phyloP scores from a whole-genome alignment of 1,140 invertebrate species.

The Aricia agestis region DNA sequence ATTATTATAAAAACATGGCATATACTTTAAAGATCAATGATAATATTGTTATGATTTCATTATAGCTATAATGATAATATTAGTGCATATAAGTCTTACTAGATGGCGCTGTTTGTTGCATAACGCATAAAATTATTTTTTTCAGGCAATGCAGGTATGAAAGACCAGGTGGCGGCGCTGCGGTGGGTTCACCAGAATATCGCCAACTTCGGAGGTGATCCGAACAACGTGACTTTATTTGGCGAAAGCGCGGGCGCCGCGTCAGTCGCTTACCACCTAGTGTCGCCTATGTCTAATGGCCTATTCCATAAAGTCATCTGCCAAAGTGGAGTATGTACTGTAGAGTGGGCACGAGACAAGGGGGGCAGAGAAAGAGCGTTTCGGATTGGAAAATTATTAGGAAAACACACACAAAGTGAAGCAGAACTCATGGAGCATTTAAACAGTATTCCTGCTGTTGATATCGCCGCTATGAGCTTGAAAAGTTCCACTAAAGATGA shows the following conservation, averaged over 20 bases:
- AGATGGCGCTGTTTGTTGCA: not conserved
- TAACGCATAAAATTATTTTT: not conserved
- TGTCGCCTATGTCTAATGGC: slow-evolving; percentile 79
- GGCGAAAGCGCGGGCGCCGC: slow-evolving; percentile 84
- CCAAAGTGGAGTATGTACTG: slow-evolving; percentile 80
- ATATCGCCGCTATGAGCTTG: slow-evolving; percentile 35
- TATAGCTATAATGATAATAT: too few species aligned
- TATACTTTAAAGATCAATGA: too few species aligned
- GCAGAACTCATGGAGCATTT: slow-evolving; percentile 65
- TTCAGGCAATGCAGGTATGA: slow-evolving; percentile 79
- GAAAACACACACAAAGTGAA: slow-evolving; percentile 58
- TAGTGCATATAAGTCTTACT: too few species aligned
- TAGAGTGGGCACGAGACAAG: slow-evolving; percentile 81
- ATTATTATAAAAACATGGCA: too few species aligned
- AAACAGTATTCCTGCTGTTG: slow-evolving; percentile 37
- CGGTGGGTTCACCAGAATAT: slow-evolving; percentile 65
- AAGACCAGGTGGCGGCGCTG: slow-evolving; percentile 78
- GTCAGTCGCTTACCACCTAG: slow-evolving; percentile 81
- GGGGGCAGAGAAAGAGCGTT: slow-evolving; percentile 76
- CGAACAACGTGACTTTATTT: slow-evolving; percentile 82
- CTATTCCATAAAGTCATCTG: slow-evolving; percentile 64
- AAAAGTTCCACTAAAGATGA: slow-evolving; percentile 47
- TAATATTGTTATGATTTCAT: too few species aligned
- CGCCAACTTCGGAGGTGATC: slow-evolving; percentile 82
- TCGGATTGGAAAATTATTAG: slow-evolving; percentile 54